Evolutionary conservation across 2,888 invertebrate genomes (phyloP).

Genomic region (Drosophila ezoana): DNA sequence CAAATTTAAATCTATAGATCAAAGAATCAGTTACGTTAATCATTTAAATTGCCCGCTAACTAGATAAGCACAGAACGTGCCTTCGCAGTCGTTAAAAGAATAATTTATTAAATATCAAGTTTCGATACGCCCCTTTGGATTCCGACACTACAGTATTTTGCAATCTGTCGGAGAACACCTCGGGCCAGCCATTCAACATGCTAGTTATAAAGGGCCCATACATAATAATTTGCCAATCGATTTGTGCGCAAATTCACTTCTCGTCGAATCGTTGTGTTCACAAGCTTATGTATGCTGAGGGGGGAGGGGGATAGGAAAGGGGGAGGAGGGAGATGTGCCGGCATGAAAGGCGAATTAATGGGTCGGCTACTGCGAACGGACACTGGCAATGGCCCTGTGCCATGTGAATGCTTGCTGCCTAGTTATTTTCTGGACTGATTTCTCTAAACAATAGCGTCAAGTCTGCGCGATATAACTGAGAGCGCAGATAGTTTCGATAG

Average conservation of each 20-base stretch:
- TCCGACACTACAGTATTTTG: constrained; percentile 55
- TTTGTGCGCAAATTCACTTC: constrained; percentile 71
- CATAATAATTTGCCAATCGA: constrained; percentile 80
- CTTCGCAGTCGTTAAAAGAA: constrained; percentile 15
- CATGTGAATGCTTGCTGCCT: constrained; percentile 11
- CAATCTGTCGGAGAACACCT: constrained; percentile 75
- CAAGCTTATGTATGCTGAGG: constrained; percentile 13
- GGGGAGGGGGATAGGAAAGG: too few relatives aligned
- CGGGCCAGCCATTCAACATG: constrained; percentile 53
- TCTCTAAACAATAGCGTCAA: constrained; percentile 69
- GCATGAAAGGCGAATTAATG: constrained; percentile 44
- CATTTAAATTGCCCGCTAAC: constrained; percentile 54
- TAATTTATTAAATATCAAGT: constrained; percentile 59
- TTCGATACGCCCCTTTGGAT: constrained; percentile 47
- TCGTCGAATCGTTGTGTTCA: constrained; percentile 46
- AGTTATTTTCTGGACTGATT: constrained; percentile 48
- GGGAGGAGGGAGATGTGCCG: neutral
- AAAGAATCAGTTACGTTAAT: neutral
- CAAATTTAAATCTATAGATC: neutral
- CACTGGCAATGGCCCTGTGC: constrained; percentile 25
- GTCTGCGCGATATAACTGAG: constrained; percentile 54
- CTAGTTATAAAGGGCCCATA: constrained; percentile 43
- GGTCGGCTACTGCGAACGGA: constrained; percentile 43
- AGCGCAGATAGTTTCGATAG: constrained; percentile 46
- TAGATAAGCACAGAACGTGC: constrained; percentile 59